phyloP scores from a whole-genome alignment of 2,888 invertebrate genomes.

The Rhaphigaster nebulosa region DNA sequence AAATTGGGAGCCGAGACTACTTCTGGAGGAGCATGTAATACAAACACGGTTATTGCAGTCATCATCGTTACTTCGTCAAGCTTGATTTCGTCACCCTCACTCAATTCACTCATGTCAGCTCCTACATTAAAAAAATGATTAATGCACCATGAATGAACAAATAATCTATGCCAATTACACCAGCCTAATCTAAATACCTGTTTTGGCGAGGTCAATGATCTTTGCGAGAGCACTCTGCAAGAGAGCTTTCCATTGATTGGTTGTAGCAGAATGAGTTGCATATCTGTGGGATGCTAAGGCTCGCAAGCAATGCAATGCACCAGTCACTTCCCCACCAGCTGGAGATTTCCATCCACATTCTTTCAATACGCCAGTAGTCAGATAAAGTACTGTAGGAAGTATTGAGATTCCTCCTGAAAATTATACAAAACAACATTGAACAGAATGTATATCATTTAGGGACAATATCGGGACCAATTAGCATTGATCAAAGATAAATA shows the following conservation, averaged over 20 bases:
- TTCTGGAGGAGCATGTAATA: conserved; percentile 84
- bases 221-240: conserved; percentile 91
- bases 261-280: conserved; percentile 75
- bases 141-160: background rate
- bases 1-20: conserved; percentile 84
- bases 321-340: conserved; percentile 61
- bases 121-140: conserved; percentile 42
- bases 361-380: conserved; percentile 89
- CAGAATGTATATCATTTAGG: background rate
- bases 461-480: too few relatives aligned
- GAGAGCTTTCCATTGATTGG: conserved; percentile 82
- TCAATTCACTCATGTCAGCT: conserved; percentile 47
- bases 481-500: too few relatives aligned
- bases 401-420: conserved; percentile 74
- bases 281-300: conserved; percentile 73
- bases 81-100: conserved; percentile 79
- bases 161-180: background rate
- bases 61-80: conserved; percentile 90
- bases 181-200: conserved; percentile 70
- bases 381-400: conserved; percentile 91
- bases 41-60: conserved; percentile 89
- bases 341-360: conserved; percentile 74
- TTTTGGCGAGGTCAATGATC: conserved; percentile 90
- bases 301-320: conserved; percentile 82
- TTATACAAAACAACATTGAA: background rate